phyloP scores from a whole-genome alignment of 2,888 invertebrate genomes.

The Oscheius onirici region DNA sequence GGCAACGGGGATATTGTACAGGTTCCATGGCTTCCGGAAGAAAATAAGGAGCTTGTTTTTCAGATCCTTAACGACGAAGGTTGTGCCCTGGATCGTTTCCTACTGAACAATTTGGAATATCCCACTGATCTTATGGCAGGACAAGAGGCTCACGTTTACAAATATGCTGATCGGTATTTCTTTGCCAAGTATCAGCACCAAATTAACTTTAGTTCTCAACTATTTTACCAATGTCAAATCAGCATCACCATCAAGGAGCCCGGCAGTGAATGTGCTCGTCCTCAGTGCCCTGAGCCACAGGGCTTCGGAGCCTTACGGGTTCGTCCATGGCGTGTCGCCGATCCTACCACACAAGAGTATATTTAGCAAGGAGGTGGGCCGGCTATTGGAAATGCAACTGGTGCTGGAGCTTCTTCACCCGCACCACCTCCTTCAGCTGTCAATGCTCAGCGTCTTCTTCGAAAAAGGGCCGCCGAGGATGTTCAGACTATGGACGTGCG shows the following conservation, averaged over 20 bases:
- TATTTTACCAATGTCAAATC: slow-evolving; percentile 69
- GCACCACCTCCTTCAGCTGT: neutral
- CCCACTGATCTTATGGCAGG: slow-evolving; percentile 67
- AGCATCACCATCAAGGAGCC: slow-evolving; percentile 68
- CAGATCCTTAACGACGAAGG: slow-evolving; percentile 67
- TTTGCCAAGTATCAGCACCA: neutral
- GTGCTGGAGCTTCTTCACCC: slow-evolving; percentile 5
- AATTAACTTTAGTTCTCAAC: slow-evolving; percentile 46
- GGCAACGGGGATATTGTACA: slow-evolving; percentile 65
- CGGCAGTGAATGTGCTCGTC: slow-evolving; percentile 67
- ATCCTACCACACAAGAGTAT: neutral
- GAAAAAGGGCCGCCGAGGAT: neutral
- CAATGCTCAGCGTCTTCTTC: slow-evolving; percentile 7
- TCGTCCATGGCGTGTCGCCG: neutral
- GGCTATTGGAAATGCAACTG: neutral
- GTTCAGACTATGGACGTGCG: slow-evolving; percentile 17
- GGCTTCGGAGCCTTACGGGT: slow-evolving; percentile 66
- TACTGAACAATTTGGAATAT: slow-evolving; percentile 69
- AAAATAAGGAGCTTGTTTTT: neutral
- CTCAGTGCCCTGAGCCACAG: slow-evolving; percentile 66
- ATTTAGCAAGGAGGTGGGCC: slow-evolving; percentile 4
- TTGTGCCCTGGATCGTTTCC: slow-evolving; percentile 67
- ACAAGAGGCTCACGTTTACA: slow-evolving; percentile 70
- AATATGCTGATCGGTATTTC: slow-evolving; percentile 60
- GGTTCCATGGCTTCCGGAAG: slow-evolving; percentile 4